A percentile compares a stretch with the other conserved stretches of the same genome.
These are phyloP conservation scores for Sebastes jordani DNA, from an alignment of 2,797 vertebrate species.

Conservation along the genomic window DNA sequence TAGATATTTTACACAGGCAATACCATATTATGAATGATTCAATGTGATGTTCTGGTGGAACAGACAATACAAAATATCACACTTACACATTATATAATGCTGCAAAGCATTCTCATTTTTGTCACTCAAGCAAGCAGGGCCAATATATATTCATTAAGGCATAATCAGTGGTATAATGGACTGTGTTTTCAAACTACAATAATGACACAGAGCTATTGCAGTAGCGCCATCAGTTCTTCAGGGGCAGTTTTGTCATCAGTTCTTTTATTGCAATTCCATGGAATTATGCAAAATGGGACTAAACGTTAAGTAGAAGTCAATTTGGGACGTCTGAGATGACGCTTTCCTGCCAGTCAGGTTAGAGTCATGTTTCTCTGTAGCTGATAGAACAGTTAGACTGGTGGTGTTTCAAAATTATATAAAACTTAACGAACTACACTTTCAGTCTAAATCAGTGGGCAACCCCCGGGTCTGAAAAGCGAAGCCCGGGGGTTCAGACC, in stretches of 20 bases:
- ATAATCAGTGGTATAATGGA: slow-evolving; percentile 9
- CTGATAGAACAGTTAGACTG: neutral
- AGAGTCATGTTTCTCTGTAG: neutral
- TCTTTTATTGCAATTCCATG: neutral
- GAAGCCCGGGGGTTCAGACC: too few relatives aligned
- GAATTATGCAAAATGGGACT: neutral
- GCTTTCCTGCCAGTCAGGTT: neutral
- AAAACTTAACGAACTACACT: neutral
- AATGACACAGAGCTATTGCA: neutral
- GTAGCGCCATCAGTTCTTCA: neutral
- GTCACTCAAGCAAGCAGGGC: neutral
- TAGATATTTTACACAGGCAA: neutral
- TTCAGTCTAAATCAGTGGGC: neutral
- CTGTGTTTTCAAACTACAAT: neutral
- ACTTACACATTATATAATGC: neutral
- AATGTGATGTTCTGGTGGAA: neutral
- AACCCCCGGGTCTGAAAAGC: too few relatives aligned
- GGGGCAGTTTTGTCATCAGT: slow-evolving; percentile 3
- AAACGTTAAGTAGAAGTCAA: neutral
- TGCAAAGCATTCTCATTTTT: neutral
- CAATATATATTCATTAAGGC: neutral
- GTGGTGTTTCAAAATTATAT: neutral
- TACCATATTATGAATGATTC: neutral
- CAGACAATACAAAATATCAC: neutral
- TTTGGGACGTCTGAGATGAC: neutral